Conservation (phyloP, 37 sponge, comb jelly and placozoan genomes). For the Bolinopsis microptera region DNA sequence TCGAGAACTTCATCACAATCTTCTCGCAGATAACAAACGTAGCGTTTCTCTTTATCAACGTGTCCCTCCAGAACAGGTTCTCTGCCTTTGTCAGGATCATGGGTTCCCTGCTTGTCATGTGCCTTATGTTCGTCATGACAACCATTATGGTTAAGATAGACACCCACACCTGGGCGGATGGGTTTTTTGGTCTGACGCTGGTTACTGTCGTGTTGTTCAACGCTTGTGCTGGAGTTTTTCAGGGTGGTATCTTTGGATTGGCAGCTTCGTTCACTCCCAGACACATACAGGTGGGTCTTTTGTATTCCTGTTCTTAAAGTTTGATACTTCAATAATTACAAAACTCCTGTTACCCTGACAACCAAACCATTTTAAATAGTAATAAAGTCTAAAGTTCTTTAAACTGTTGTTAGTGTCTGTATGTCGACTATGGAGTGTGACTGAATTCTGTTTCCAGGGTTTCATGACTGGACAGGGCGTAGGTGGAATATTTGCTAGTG, state of each 20-base stretch:
- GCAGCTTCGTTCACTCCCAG: constrained; percentile 73
- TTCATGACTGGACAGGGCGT: constrained; percentile 71
- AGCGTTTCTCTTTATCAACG: constrained; percentile 67
- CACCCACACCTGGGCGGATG: constrained; percentile 69
- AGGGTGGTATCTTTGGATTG: constrained; percentile 80
- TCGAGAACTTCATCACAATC: constrained; percentile 66
- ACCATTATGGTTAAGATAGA: constrained; percentile 67
- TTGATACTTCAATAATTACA: no score
- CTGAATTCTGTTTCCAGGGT: background rate
- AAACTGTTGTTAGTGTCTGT: no score
- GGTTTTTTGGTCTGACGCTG: constrained; percentile 80
- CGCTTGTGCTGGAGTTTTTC: constrained; percentile 68
- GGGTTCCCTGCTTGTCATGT: constrained; percentile 68
- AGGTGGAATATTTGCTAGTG: constrained; percentile 83
- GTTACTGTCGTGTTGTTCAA: constrained; percentile 72
- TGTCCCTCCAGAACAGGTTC: constrained; percentile 72
- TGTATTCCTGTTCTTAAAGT: no score
- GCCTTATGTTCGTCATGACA: constrained; percentile 73
- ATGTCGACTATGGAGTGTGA: no score
- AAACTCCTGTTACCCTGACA: no score
- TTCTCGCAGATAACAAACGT: constrained; percentile 35
- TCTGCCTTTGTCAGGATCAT: constrained; percentile 47
- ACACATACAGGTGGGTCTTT: constrained; percentile 68
- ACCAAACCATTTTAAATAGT: no score
- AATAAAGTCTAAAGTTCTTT: no score